phyloP scores from a whole-genome alignment of 2,797 vertebrate species.

The Molossus alvarezi region DNA sequence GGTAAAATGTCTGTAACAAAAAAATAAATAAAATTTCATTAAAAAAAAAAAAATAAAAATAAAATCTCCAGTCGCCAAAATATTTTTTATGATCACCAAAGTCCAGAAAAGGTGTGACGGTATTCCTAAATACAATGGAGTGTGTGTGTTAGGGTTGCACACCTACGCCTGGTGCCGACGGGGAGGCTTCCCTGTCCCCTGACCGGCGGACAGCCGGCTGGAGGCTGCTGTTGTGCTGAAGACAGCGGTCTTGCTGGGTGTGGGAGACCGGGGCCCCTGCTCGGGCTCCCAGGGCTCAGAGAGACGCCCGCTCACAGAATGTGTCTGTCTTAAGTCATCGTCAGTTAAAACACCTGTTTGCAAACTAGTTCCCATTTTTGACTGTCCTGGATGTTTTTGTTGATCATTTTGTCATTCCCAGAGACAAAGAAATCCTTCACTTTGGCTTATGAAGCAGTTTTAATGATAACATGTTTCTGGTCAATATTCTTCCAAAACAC shows the following conservation, averaged over 20 bases:
- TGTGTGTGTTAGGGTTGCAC: background rate
- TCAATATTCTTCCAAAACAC: background rate
- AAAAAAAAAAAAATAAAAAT: too few species aligned
- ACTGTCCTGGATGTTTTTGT: background rate
- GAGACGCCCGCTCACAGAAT: background rate
- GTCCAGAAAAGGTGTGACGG: background rate
- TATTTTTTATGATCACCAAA: constrained; percentile 46
- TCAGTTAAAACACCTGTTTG: background rate
- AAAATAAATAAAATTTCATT: too few species aligned
- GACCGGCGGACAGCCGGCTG: too few species aligned
- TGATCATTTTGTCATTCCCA: constrained; percentile 30
- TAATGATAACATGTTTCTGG: constrained; percentile 3
- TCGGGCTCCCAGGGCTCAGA: background rate
- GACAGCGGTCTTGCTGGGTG: too few species aligned
- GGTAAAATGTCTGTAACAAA: too few species aligned
- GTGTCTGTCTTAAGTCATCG: background rate
- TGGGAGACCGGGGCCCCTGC: background rate
- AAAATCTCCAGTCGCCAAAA: too few species aligned
- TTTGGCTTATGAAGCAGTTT: background rate
- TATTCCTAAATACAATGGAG: background rate
- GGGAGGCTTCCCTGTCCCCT: background rate
- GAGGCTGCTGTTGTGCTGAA: too few species aligned
- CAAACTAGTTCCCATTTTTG: background rate
- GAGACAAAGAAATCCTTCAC: background rate
- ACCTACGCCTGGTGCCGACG: background rate